A percentile compares a stretch with the other conserved stretches of the same genome.
Evolutionary conservation across 2,888 invertebrate genomes (phyloP).

Genomic region (Timandra comae): DNA sequence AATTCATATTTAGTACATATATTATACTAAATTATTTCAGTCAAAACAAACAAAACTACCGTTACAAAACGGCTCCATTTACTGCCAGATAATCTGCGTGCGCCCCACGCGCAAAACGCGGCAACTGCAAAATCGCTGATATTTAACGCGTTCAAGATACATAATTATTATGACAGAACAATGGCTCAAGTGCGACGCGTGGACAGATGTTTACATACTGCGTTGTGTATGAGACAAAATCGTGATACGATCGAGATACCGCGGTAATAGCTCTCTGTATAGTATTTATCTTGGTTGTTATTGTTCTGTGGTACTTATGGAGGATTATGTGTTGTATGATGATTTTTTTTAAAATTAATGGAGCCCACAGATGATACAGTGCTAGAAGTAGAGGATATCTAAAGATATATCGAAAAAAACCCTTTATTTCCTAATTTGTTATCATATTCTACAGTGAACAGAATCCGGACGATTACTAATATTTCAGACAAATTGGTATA

Average conservation of each 20-base stretch:
- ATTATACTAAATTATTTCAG: too few species aligned
- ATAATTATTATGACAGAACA: conserved; percentile 71
- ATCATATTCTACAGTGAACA: too few species aligned
- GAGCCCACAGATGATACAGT: too few species aligned
- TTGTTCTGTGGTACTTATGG: conserved; percentile 32
- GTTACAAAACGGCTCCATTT: conserved; percentile 14
- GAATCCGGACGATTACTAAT: too few species aligned
- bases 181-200: conserved; percentile 37
- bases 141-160: conserved; percentile 56
- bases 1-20: too few species aligned
- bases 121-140: conserved; percentile 44
- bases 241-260: conserved; percentile 36
- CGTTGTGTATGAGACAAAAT: conserved; percentile 18
- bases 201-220: conserved; percentile 41
- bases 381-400: too few species aligned
- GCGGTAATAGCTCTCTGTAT: conserved; percentile 35
- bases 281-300: conserved; percentile 46
- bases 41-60: conserved; percentile 1
- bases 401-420: too few species aligned
- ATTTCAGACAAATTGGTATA: too few species aligned
- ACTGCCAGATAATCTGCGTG: conserved; percentile 10
- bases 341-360: neutral
- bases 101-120: conserved; percentile 26
- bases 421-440: too few species aligned
- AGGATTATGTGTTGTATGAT: conserved; percentile 12